Percentiles rank a stretch among this genome's conserved stretches.
phyloP scores from a whole-genome alignment of 1,140 invertebrate genomes.

The Macrobrachium nipponense region DNA sequence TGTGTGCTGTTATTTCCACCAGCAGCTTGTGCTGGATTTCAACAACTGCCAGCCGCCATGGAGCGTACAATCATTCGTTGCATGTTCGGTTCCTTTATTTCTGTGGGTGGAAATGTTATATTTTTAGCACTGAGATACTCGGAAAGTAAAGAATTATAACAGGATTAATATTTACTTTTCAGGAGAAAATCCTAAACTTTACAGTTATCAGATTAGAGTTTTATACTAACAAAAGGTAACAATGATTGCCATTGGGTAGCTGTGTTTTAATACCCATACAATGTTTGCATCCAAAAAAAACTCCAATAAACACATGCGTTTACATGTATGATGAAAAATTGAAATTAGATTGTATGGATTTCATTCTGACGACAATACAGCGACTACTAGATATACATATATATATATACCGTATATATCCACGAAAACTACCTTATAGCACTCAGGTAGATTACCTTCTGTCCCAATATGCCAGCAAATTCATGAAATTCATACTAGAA shows the following conservation, averaged over 20 bases:
- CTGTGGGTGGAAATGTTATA: slow-evolving; percentile 49
- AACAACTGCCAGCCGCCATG: neutral
- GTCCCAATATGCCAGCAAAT: slow-evolving; percentile 27
- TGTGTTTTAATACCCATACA: slow-evolving; percentile 50
- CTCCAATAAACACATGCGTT: slow-evolving; percentile 48
- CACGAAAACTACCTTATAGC: slow-evolving; percentile 22
- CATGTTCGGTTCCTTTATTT: slow-evolving; percentile 47
- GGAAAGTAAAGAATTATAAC: slow-evolving; percentile 40
- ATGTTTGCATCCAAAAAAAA: slow-evolving; percentile 45
- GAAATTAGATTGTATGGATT: slow-evolving; percentile 55
- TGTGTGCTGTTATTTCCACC: no score
- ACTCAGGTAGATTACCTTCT: slow-evolving; percentile 38
- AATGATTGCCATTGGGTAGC: slow-evolving; percentile 51
- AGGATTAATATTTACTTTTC: slow-evolving; percentile 26
- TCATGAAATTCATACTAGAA: slow-evolving; percentile 15
- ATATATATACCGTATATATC: neutral
- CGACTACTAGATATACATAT: neutral
- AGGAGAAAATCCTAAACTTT: slow-evolving; percentile 49
- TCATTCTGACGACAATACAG: slow-evolving; percentile 34
- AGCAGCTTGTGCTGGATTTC: neutral
- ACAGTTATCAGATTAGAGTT: slow-evolving; percentile 56
- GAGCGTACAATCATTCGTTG: slow-evolving; percentile 19
- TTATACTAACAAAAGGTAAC: slow-evolving; percentile 50
- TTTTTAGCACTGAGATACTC: slow-evolving; percentile 50
- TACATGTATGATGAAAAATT: slow-evolving; percentile 45